Evolutionary conservation across 2,888 invertebrate species (phyloP).

Genomic region (Plagodis pulveraria): DNA sequence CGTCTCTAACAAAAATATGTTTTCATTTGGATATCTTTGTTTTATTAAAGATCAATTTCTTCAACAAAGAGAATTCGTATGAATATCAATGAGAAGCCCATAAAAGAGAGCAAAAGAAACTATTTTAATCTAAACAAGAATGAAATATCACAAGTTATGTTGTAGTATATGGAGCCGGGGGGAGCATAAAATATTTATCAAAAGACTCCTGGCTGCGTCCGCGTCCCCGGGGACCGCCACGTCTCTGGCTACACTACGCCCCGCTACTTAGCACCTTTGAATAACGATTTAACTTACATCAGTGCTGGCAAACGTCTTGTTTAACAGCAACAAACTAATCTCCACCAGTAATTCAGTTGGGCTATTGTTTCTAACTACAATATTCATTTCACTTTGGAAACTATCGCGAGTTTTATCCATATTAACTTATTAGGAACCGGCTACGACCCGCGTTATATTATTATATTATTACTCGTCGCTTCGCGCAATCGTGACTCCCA

Average conservation of each 20-base stretch:
- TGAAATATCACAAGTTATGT: slow-evolving; percentile 62
- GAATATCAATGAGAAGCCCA: slow-evolving; percentile 60
- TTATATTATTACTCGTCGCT: no score
- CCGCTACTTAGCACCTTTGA: slow-evolving; percentile 70
- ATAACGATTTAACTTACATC: slow-evolving; percentile 54
- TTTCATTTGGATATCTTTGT: slow-evolving; percentile 23
- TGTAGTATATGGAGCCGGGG: slow-evolving; percentile 66
- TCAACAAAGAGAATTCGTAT: slow-evolving; percentile 51
- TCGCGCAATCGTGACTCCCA: no score
- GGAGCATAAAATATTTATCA: slow-evolving; percentile 82
- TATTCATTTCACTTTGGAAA: no score
- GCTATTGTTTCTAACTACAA: no score
- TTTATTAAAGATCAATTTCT: slow-evolving; percentile 36
- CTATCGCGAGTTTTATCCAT: no score
- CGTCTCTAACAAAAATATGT: slow-evolving; percentile 16
- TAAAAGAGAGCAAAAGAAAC: slow-evolving; percentile 57
- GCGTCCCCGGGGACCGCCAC: slow-evolving; percentile 57
- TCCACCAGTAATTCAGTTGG: no score
- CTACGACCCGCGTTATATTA: no score
- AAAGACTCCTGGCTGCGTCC: slow-evolving; percentile 71
- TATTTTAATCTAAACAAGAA: slow-evolving; percentile 67
- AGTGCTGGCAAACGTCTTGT: slow-evolving; percentile 18
- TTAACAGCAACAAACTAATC: no score
- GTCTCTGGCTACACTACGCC: slow-evolving; percentile 51
- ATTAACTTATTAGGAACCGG: no score